Base-by-base conservation (phyloP, 2,797 vertebrate species). In the Xenopus petersii region DNA sequence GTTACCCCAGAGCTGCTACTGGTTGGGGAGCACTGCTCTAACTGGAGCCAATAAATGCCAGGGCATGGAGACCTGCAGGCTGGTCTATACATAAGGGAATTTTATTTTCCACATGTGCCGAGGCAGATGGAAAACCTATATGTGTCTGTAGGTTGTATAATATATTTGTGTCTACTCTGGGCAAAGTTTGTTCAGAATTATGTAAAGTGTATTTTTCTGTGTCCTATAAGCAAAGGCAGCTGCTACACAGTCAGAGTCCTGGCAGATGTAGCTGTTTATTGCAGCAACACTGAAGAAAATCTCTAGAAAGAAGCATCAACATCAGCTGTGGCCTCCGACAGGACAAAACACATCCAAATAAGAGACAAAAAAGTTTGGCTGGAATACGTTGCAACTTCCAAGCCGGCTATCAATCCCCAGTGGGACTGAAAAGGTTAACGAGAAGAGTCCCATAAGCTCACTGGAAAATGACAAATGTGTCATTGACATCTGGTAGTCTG, bases 381-480 rank as follows among this genome's bases (percentile, higher is more conserved):
- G 36, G 5, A 3, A 42, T 42, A 42, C 4, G 36, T 42, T 42
- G 36, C 36, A 42, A 42, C 36, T 42, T 42, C 36, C 36, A 42
- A 42, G 36, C 36, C 5, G 8, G 5, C 36, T 6, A 42, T 6
- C 36, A 42, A 42, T 9, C 6, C 36, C 36, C 8, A 42, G 36
- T 42, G 36, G 36, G 5, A 42, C 5, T 9, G 36, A 42, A 42
- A 6, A 42, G 36, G 36, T 42, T 42, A 42, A 42, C 5, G 36
- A 42, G 6, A 42, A 51, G 11, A 51, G 15, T 3, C 49, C 11
- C 15, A 15, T 56, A 56, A 56, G 15, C 54, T 15, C 2, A 56
- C 13, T 56, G 54, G 54, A 63, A 65, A 73, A 59, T 58, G 62
- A 56, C 51, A 65, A 56, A 51, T 42, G 56, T 59, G 33, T 46